Conservation (phyloP, 35 echinoderm and acorn worm genomes). For the Diadema setosum region DNA sequence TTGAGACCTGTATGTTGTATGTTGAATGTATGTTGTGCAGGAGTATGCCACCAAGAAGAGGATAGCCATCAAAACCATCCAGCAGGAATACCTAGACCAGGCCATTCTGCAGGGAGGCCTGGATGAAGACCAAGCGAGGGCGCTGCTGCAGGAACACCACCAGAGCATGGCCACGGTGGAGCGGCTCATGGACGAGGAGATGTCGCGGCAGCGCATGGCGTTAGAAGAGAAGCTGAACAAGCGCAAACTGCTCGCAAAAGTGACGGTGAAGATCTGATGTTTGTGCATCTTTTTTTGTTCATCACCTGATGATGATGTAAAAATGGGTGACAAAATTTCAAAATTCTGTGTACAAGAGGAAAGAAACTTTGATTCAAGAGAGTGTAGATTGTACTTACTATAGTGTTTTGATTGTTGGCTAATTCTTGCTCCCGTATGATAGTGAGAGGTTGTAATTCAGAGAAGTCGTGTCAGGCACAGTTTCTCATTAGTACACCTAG, state of each 20-base stretch:
- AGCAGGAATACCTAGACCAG: conserved; percentile 63
- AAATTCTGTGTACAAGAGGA: too few relatives aligned
- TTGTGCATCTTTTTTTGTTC: too few relatives aligned
- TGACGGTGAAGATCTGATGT: conserved; percentile 58
- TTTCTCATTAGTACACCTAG: too few relatives aligned
- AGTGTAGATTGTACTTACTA: too few relatives aligned
- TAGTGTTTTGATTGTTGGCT: too few relatives aligned
- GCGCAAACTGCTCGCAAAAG: conserved; percentile 54
- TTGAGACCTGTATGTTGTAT: too few relatives aligned
- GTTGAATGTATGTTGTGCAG: background rate
- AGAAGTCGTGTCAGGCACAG: too few relatives aligned
- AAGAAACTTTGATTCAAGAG: too few relatives aligned
- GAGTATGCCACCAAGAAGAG: conserved; percentile 89
- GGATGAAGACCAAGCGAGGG: conserved; percentile 54
- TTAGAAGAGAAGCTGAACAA: conserved; percentile 73
- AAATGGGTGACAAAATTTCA: too few relatives aligned
- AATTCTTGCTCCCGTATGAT: too few relatives aligned
- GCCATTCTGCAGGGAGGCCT: conserved; percentile 74
- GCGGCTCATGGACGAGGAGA: conserved; percentile 80
- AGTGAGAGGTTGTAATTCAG: too few relatives aligned
- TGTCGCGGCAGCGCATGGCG: conserved; percentile 77
- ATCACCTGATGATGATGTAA: too few relatives aligned
- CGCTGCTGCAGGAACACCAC: conserved; percentile 56
- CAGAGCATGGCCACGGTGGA: conserved; percentile 58
- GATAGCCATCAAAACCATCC: conserved; percentile 55